Base-by-base conservation (phyloP, 2,113 vertebrate species). In the Tachycineta bicolor region DNA sequence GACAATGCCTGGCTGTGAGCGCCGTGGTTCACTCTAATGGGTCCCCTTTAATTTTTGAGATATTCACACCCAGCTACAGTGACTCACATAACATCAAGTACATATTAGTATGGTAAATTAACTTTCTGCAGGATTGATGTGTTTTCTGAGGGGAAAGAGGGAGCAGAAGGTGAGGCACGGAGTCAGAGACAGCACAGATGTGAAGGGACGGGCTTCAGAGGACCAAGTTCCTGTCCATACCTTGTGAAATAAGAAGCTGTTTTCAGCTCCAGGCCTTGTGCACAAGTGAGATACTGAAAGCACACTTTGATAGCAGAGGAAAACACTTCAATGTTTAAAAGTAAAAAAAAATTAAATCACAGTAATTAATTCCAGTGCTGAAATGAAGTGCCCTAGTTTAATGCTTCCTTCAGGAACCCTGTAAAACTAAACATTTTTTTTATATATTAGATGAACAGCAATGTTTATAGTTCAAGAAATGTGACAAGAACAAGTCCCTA, bases 101-200 rank as follows among this genome's bases (percentile, higher is more conserved):
- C 2, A 0, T 39, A 75, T 39, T 29, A 37, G 29, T n/a, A 37
- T 10, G 10, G 34, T 37, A 79, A 90, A 71, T 87, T 49, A 56
- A 47, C 43, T 84, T 88, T 68, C 50, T 63, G 64, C 52, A 80
- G 53, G 53, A 52, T 25, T 13, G 39, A 22, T 29, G 50, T 63
- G 19, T 22, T 73, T 64, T 50, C 71, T 2, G 8, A 25, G 67
- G 49, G 24, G 28, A 55, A 21, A 37, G 12, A 20, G 19, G 43
- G 29, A 74, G 20, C 9, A 37, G 31, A 69, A 64, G 15, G 44
- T 78, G 33, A 68, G 44, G 53, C 18, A 34, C 3, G 17, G 50
- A 73, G n/a, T 46, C 18, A 28, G 53, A 76, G 46, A 34, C 0
- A 0, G 33, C 0, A 0, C 11, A 26, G 25, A 5, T 3, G 49